Base-by-base conservation (phyloP, 2,888 invertebrate genomes). In the Cheilosia vulpina region DNA sequence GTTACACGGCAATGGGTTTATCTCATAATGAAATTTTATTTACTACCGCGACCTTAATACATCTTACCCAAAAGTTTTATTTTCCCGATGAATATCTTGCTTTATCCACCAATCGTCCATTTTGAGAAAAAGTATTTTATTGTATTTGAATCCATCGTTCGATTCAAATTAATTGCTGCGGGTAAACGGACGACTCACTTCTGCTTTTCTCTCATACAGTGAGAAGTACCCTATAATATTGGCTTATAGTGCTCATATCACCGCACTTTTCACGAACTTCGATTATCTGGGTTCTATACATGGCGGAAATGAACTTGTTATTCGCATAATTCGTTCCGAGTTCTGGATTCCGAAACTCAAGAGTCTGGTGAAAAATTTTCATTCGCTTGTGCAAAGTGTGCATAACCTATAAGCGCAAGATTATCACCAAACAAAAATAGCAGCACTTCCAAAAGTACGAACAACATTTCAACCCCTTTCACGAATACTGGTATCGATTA, bases 1-100 rank as follows among this genome's bases (percentile, higher is more conserved):
- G 24, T 2, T 24, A 2, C 24, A 24, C 2, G 24, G 24, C 2
- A 2, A 24, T 2, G 2, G 2, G 2, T 2, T 2, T 2, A 24
- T 2, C 24, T 2, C 2, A 24, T 2, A 2, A 2, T 2, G 2
- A 24, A 2, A 2, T 24, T 0, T 2, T 2, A 3, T 2, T 0
- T 24, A 24, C 2, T 2, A 24, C 2, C 2, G 2, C 24, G 2
- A 2, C 24, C 3, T 2, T 24, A 2, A 24, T 2, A 2, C 1
- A 2, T 0, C 2, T 24, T 2, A 0, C 24, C 9, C 9, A 31
- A 31, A 31, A 9, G 1, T 9, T 50, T 19, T 31, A 1, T 31
- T 31, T 31, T 9, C 2, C 9, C 31, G 31, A 31, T 7, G 31
- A 31, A 31, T 31, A 31, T 9, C 9, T 31, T 9, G 7, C 9